A percentile compares a stretch with the other conserved stretches of the same genome.
These are phyloP conservation scores for Polietes domitor DNA, from an alignment of 2,888 invertebrate genomes.

Conservation along the genomic window DNA sequence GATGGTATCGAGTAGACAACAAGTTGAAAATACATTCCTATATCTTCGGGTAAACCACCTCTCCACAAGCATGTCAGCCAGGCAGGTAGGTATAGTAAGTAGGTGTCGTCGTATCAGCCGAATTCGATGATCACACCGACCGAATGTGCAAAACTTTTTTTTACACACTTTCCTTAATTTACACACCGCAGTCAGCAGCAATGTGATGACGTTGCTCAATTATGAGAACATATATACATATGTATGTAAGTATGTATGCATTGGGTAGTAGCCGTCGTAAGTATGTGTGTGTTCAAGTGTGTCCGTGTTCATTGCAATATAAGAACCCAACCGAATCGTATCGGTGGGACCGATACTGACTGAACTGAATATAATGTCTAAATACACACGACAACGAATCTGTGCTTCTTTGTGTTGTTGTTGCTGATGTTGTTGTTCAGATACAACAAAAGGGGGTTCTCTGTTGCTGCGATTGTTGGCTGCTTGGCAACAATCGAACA, in stretches of 20 bases:
- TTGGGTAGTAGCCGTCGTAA: neutral
- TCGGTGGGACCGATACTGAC: neutral
- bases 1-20: no score
- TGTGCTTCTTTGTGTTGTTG: neutral
- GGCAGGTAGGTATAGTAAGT: no score
- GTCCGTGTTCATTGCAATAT: constrained; percentile 17
- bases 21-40: no score
- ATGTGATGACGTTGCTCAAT: constrained; percentile 37
- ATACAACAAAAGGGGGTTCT: neutral
- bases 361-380: neutral
- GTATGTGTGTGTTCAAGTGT: neutral
- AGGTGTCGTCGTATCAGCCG: neutral
- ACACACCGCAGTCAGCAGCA: neutral
- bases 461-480: neutral
- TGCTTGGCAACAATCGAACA: constrained; percentile 23
- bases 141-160: neutral
- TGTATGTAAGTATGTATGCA: neutral
- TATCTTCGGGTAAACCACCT: no score
- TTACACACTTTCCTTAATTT: neutral
- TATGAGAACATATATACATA: neutral
- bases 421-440: neutral
- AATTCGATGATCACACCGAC: neutral
- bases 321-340: constrained; percentile 1
- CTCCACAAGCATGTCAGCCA: no score
- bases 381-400: neutral